phyloP scores from a whole-genome alignment of 2,113 vertebrate genomes.

The cattle (Bos taurus) region ARS-UCD2.0 NC_037351.1:42701501-42702000 shows the following conservation, averaged over 20 bases:
- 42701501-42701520: not conserved
- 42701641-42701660: not conserved
- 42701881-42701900: not conserved
- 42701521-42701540: too few species aligned
- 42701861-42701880: not conserved
- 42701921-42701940: not conserved
- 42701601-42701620: not conserved
- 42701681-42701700: not conserved
- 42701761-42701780: not conserved
- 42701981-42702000: not conserved
- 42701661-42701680: not conserved
- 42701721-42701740: not conserved
- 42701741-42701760: not conserved
- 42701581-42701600: not conserved
- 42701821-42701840: not conserved
- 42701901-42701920: not conserved
- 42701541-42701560: not conserved
- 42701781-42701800: not conserved
- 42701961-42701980: not conserved
- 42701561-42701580: not conserved
- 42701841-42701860: not conserved
- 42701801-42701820: not conserved
- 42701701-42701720: not conserved
- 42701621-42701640: not conserved
- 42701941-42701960: not conserved